phyloP scores from a whole-genome alignment of 1,140 invertebrate genomes.

The Acarapis woodi region DNA sequence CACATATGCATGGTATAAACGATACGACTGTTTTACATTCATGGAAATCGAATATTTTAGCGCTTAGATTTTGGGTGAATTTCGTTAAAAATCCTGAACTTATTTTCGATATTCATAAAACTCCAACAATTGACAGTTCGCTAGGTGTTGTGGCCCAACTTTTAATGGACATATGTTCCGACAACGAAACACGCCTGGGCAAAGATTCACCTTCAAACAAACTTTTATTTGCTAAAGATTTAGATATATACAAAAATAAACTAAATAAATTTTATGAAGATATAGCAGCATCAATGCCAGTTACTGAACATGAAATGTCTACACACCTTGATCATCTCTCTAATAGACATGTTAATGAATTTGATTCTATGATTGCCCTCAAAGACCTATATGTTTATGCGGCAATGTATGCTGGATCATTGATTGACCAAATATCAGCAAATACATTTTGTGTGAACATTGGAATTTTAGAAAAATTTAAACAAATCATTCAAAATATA shows the following conservation, averaged over 20 bases:
- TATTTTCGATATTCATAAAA: slow-evolving; percentile 84
- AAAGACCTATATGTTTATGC: slow-evolving; percentile 16
- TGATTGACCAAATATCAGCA: slow-evolving; percentile 8
- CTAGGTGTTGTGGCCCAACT: slow-evolving; percentile 80
- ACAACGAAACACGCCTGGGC: not conserved
- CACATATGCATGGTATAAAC: slow-evolving; percentile 43
- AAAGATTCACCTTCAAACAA: slow-evolving; percentile 66
- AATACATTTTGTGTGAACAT: slow-evolving; percentile 1
- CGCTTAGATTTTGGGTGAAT: slow-evolving; percentile 69
- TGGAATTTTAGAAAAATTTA: no score
- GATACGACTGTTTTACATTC: slow-evolving; percentile 69
- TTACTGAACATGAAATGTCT: slow-evolving; percentile 69
- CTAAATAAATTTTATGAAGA: slow-evolving; percentile 60
- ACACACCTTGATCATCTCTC: slow-evolving; percentile 70
- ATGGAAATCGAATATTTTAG: slow-evolving; percentile 55
- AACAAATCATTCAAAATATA: no score
- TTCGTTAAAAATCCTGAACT: slow-evolving; percentile 90
- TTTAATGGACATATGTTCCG: slow-evolving; percentile 47
- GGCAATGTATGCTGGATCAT: slow-evolving; percentile 13
- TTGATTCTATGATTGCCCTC: slow-evolving; percentile 14
- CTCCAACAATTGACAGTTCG: slow-evolving; percentile 59
- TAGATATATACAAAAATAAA: slow-evolving; percentile 51
- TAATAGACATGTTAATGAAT: slow-evolving; percentile 15
- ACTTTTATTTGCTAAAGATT: slow-evolving; percentile 72
- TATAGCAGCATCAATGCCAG: slow-evolving; percentile 47